Evolutionary conservation across 2,113 vertebrate species (phyloP).

Genomic region (Synodontis membranacea): DNA sequence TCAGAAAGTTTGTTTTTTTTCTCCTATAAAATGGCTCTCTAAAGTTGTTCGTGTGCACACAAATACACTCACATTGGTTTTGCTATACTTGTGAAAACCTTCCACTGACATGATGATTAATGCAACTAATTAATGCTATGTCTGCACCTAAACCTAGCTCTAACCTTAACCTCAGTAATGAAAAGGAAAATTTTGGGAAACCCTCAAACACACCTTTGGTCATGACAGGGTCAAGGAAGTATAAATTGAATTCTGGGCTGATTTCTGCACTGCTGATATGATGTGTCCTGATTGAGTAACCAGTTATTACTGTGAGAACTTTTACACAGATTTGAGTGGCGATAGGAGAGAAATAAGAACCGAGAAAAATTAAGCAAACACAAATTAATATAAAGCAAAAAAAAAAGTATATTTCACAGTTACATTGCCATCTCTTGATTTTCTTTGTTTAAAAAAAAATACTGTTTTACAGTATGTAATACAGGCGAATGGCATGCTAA

Average conservation of each 20-base stretch:
- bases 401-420: background rate
- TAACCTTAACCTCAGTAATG: too few species aligned
- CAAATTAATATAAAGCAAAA: background rate
- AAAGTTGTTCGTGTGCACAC: background rate
- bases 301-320: background rate
- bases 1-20: too few species aligned
- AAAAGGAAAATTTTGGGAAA: too few species aligned
- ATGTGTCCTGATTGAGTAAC: background rate
- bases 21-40: background rate
- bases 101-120: too few species aligned
- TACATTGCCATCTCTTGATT: background rate
- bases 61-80: too few species aligned
- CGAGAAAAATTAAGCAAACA: background rate
- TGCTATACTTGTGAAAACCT: too few species aligned
- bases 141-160: too few species aligned
- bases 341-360: background rate
- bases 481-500: background rate
- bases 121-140: too few species aligned
- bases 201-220: background rate
- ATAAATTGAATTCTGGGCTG: conserved; percentile 24
- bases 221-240: background rate
- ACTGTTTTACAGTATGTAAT: background rate
- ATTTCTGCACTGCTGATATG: background rate
- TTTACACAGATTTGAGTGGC: background rate
- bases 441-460: background rate